Evolutionary conservation across 2,113 vertebrate species (phyloP).

Genomic region (Tapirus terrestris): DNA sequence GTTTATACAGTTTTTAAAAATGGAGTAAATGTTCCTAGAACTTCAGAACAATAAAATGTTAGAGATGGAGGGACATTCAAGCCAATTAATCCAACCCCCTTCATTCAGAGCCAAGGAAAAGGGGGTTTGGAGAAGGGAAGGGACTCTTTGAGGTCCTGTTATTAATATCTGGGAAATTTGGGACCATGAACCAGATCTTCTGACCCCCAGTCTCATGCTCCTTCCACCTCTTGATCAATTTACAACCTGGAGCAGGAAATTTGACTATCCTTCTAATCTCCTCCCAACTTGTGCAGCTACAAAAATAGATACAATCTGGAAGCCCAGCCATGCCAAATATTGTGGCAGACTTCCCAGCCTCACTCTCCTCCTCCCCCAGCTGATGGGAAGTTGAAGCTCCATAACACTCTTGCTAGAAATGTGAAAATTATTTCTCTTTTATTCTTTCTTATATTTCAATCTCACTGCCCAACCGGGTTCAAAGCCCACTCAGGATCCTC

Average conservation of each 20-base stretch:
- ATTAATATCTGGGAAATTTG: constrained; percentile 23
- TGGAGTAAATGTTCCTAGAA: constrained; percentile 22
- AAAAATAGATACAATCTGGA: constrained; percentile 90
- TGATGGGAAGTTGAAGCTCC: constrained; percentile 77
- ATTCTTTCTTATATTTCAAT: constrained; percentile 58
- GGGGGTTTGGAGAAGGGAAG: background rate
- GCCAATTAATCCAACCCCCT: background rate
- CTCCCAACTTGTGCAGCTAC: constrained; percentile 87
- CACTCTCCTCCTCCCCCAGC: constrained; percentile 79
- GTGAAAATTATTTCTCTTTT: constrained; percentile 76
- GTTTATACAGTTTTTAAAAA: background rate
- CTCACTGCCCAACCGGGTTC: constrained; percentile 41
- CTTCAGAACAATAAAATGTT: constrained; percentile 51
- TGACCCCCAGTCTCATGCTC: constrained; percentile 61
- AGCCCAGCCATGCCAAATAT: constrained; percentile 86
- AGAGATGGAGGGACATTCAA: background rate
- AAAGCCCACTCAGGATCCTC: background rate
- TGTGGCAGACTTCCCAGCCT: constrained; percentile 88
- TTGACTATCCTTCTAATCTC: constrained; percentile 88
- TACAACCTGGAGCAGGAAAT: constrained; percentile 86
- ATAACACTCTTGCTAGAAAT: constrained; percentile 76
- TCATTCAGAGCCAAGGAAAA: background rate
- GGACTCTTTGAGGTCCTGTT: background rate
- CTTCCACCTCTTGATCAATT: constrained; percentile 86
- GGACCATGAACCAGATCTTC: constrained; percentile 44